Evolutionary conservation across 92 coral and sea anemone species (phyloP).

Genomic region (Actinernus sp.): DNA sequence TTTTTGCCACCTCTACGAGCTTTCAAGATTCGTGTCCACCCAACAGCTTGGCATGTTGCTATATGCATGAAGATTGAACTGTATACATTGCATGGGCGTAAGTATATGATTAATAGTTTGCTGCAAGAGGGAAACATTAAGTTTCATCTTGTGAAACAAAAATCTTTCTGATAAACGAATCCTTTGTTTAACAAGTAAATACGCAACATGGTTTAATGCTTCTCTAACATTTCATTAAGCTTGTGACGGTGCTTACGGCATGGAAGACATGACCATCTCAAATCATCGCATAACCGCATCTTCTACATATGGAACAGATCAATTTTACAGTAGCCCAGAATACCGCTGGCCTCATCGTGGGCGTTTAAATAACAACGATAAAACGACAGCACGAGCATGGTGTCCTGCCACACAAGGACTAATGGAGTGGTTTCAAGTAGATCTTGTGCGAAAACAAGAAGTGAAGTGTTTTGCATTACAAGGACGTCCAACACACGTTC

Average conservation of each 20-base stretch:
- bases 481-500: slow-evolving; percentile 14
- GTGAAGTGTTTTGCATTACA: slow-evolving; percentile 76
- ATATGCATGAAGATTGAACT: slow-evolving; percentile 31
- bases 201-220: too few relatives aligned
- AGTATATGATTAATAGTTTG: not conserved
- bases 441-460: slow-evolving; percentile 28
- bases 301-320: slow-evolving; percentile 3
- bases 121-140: too few relatives aligned
- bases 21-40: slow-evolving; percentile 15
- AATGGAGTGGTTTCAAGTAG: slow-evolving; percentile 74
- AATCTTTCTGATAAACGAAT: too few relatives aligned
- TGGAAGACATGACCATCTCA: slow-evolving; percentile 62
- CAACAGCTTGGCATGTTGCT: slow-evolving; percentile 2
- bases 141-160: not conserved
- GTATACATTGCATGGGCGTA: slow-evolving; percentile 20
- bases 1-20: slow-evolving; percentile 59
- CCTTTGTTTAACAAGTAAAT: too few relatives aligned
- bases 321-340: not conserved
- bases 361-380: slow-evolving; percentile 43
- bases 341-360: slow-evolving; percentile 71
- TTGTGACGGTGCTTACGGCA: slow-evolving; percentile 61
- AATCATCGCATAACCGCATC: slow-evolving; percentile 69
- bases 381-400: slow-evolving; percentile 58
- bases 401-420: slow-evolving; percentile 11
- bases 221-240: slow-evolving; percentile 6